Conservation (phyloP, 2,113 vertebrate species). For the Aleadryas rufinucha region DNA sequence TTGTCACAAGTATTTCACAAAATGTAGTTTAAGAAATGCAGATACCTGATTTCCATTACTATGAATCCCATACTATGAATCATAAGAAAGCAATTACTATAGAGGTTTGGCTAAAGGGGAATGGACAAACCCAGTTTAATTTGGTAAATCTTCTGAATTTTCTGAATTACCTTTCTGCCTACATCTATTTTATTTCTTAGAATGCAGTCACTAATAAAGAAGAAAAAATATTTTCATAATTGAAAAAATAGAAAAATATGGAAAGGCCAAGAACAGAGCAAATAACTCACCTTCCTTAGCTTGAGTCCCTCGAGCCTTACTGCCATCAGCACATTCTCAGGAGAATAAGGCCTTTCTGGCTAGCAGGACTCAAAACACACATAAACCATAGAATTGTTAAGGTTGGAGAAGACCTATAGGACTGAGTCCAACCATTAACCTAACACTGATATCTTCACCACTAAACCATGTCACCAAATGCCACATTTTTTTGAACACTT, state of each 20-base stretch:
- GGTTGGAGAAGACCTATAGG: background rate
- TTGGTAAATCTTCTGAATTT: background rate
- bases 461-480: background rate
- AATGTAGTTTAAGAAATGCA: background rate
- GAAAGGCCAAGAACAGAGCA: background rate
- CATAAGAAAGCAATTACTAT: background rate
- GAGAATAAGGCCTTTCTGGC: background rate
- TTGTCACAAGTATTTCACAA: background rate
- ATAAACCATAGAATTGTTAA: accelerated
- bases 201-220: background rate
- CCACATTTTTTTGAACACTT: background rate
- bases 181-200: background rate
- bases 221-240: background rate
- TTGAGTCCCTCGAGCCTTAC: background rate
- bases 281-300: background rate
- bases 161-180: background rate
- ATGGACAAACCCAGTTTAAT: background rate
- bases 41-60: background rate
- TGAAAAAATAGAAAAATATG: background rate
- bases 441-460: background rate
- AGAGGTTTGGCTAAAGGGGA: background rate
- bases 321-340: background rate
- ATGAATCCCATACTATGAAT: background rate
- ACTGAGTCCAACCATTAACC: background rate
- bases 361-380: background rate